Percentiles rank a stretch among this genome's conserved stretches.
Conservation (phyloP, 2,113 vertebrate genomes). For the Regulus satrapa region DNA sequence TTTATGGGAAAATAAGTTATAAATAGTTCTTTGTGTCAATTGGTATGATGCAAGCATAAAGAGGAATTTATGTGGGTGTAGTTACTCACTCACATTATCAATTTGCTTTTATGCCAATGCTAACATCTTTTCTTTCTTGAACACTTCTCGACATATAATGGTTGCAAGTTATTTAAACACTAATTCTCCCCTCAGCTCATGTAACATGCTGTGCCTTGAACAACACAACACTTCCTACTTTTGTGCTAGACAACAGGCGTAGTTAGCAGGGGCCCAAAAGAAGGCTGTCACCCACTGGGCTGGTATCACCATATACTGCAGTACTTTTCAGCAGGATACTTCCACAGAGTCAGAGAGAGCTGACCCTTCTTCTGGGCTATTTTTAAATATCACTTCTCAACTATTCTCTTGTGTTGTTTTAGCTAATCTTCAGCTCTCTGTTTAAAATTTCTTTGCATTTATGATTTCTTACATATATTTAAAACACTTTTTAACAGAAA, state of each 20-base stretch:
- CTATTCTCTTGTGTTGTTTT: background rate
- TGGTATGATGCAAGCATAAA: background rate
- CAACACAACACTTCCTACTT: background rate
- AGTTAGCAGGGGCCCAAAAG: background rate
- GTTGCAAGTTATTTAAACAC: background rate
- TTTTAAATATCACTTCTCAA: background rate
- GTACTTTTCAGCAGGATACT: background rate
- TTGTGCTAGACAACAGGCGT: background rate
- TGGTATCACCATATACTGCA: background rate
- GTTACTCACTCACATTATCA: background rate
- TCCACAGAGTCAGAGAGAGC: background rate
- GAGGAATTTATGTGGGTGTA: background rate
- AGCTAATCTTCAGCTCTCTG: background rate
- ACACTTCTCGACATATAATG: background rate
- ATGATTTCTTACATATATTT: background rate
- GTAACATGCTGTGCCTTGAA: background rate
- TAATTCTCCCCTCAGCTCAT: background rate
- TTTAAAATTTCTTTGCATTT: background rate
- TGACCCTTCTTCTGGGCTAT: background rate
- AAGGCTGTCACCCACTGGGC: background rate
- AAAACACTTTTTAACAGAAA: background rate
- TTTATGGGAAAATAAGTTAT: background rate
- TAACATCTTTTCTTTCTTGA: slow-evolving; percentile 8
- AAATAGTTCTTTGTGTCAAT: background rate
- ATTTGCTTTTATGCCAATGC: background rate